phyloP scores from a whole-genome alignment of 2,888 invertebrate species.

The Capitulum mitella region DNA sequence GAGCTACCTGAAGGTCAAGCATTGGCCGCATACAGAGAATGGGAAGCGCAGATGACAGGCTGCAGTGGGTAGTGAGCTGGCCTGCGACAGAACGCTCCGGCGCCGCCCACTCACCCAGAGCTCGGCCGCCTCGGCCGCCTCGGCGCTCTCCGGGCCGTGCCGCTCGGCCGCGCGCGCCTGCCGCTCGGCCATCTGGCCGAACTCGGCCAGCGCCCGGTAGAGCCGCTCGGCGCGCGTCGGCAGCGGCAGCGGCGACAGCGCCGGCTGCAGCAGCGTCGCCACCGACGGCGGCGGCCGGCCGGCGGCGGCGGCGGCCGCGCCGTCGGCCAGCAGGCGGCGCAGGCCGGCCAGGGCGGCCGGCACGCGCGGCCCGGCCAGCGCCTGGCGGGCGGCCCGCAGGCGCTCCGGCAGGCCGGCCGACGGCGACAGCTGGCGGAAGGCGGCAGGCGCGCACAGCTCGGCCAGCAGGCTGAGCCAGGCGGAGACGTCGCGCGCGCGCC shows the following conservation, averaged over 20 bases:
- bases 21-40: too few relatives aligned
- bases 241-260: constrained; percentile 67
- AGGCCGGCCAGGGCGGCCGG: not conserved
- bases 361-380: not conserved
- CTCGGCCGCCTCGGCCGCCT: not conserved
- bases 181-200: too few relatives aligned
- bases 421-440: not conserved
- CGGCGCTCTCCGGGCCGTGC: not conserved
- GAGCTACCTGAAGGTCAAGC: too few relatives aligned
- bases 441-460: not conserved
- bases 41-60: too few relatives aligned
- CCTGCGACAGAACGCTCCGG: too few relatives aligned
- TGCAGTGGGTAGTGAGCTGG: too few relatives aligned
- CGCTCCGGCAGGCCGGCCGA: not conserved
- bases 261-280: constrained; percentile 60
- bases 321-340: not conserved
- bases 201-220: not conserved
- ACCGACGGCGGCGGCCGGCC: constrained; percentile 53
- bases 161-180: not conserved
- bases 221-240: not conserved
- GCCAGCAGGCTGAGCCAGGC: constrained; percentile 2
- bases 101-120: not conserved
- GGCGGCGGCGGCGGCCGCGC: constrained; percentile 67
- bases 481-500: not conserved
- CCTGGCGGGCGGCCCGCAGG: not conserved